Percentiles rank a stretch among this genome's conserved stretches.
phyloP scores from a whole-genome alignment of 2,797 vertebrate species.

The Lithobates pipiens region DNA sequence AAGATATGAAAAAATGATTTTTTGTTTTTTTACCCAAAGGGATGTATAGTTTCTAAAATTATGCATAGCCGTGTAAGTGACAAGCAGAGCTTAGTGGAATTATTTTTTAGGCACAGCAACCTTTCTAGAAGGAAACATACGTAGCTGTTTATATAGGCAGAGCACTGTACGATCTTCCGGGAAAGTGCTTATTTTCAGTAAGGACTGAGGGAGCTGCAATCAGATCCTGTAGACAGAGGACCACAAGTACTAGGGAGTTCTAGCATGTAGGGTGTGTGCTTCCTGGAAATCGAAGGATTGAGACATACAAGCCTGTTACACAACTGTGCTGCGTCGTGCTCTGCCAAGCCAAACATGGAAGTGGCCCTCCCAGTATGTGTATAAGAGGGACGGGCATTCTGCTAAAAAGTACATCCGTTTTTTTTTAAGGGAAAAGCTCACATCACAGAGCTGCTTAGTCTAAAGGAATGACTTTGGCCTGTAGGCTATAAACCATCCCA shows the following conservation, averaged over 20 bases:
- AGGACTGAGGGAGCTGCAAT: not conserved
- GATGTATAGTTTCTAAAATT: too few species aligned
- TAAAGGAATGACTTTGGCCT: not conserved
- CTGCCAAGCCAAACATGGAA: constrained; percentile 56
- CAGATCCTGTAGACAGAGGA: not conserved
- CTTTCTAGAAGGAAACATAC: too few species aligned
- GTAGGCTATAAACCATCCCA: not conserved
- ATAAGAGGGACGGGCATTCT: not conserved
- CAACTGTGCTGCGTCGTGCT: constrained; percentile 14
- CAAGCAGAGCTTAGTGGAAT: too few species aligned
- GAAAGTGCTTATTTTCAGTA: not conserved
- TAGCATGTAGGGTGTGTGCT: constrained; percentile 16
- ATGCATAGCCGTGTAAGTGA: too few species aligned
- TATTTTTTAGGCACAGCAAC: too few species aligned
- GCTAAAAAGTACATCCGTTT: constrained; percentile 26
- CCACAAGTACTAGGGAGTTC: constrained; percentile 16
- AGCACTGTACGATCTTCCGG: not conserved
- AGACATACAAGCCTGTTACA: constrained; percentile 46
- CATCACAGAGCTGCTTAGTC: not conserved
- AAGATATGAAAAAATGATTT: too few species aligned
- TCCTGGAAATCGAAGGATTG: constrained; percentile 54
- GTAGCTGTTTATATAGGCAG: too few species aligned
- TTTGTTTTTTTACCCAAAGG: too few species aligned
- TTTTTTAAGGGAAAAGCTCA: not conserved
- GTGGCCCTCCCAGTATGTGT: constrained; percentile 25